Percentiles rank a stretch among this genome's conserved stretches.
Conservation (phyloP, 2,888 invertebrate genomes). For the Lithophane ornitopus region DNA sequence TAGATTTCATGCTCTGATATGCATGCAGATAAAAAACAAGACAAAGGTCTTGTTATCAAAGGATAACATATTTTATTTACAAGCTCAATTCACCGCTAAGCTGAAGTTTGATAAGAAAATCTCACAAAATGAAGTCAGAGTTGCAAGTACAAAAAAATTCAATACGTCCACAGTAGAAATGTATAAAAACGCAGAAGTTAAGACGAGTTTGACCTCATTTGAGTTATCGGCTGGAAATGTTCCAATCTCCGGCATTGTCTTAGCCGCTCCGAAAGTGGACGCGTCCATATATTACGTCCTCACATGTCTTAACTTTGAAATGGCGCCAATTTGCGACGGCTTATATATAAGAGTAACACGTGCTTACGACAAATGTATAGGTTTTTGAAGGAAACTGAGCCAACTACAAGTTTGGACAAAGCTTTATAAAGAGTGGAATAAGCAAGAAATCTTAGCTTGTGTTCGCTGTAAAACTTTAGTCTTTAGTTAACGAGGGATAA, state of each 20-base stretch:
- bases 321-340: conserved; percentile 67
- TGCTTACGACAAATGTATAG: conserved; percentile 46
- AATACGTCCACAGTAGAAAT: conserved; percentile 47
- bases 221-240: conserved; percentile 83
- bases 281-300: conserved; percentile 69
- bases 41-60: no score
- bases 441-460: conserved; percentile 48
- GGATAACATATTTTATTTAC: conserved; percentile 28
- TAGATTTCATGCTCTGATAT: conserved; percentile 17
- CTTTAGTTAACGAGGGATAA: conserved; percentile 51
- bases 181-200: conserved; percentile 71
- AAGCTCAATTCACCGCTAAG: background rate
- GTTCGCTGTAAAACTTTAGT: conserved; percentile 47
- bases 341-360: conserved; percentile 54
- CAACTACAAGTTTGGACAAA: conserved; percentile 55
- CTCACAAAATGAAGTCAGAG: background rate
- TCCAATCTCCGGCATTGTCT: conserved; percentile 84
- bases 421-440: conserved; percentile 42
- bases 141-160: conserved; percentile 34
- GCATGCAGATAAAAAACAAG: conserved; percentile 18
- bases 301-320: conserved; percentile 70
- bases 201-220: conserved; percentile 83
- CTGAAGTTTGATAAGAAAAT: background rate
- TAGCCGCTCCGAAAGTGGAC: conserved; percentile 74
- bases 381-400: conserved; percentile 46